Conservation (phyloP, 2,888 invertebrate species). For the Tinea pellionella region DNA sequence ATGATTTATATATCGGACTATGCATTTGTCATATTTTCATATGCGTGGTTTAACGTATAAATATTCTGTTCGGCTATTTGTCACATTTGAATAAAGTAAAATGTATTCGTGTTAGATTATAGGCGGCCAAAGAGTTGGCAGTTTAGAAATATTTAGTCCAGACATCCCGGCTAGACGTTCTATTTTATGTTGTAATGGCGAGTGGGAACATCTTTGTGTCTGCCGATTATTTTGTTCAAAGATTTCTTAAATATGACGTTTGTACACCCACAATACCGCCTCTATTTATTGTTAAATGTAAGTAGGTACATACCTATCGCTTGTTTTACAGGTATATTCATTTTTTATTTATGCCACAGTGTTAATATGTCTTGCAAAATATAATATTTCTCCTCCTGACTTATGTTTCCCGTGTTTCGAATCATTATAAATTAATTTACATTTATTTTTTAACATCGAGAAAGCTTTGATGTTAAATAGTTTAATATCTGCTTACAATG, state of each 20-base stretch:
- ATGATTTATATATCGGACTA: background rate
- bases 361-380: too few relatives aligned
- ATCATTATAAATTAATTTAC: background rate
- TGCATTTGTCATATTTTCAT: background rate
- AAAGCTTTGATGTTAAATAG: background rate
- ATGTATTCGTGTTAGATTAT: background rate
- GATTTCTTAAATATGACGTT: background rate
- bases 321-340: too few relatives aligned
- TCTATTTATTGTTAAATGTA: background rate
- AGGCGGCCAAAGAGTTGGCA: background rate
- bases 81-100: background rate
- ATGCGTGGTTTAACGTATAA: background rate
- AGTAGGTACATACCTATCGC: too few relatives aligned
- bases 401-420: too few relatives aligned
- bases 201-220: background rate
- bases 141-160: constrained; percentile 10
- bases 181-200: constrained; percentile 14
- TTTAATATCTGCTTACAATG: background rate
- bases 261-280: background rate
- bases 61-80: constrained; percentile 7
- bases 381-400: too few relatives aligned
- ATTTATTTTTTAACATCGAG: background rate
- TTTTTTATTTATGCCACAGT: too few relatives aligned
- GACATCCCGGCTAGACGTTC: constrained; percentile 13
- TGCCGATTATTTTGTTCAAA: background rate